Base-by-base conservation (phyloP, 2,888 invertebrate species). In the Chymomyza amoena region DNA sequence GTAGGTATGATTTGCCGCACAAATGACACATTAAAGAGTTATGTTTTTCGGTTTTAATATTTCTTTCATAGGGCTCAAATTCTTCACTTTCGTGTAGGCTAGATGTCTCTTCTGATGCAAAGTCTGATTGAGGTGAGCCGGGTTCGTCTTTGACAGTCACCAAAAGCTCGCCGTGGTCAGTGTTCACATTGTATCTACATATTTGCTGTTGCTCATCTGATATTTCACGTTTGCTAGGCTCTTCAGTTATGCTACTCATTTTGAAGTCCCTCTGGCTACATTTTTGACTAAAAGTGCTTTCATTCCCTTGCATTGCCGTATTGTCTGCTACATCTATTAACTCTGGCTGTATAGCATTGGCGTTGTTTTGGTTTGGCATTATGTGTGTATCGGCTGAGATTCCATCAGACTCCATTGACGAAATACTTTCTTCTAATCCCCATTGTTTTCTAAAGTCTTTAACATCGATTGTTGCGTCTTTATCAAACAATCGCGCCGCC, bases 271-370 rank as follows among this genome's bases (percentile, higher is more conserved):
- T 32, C 9, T 9, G 6, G 9, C 9, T 32, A 32, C 9, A 45
- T 45, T 13, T 45, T 45, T 45, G 39, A 13, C 13, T 45, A 4
- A 45, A 10, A 45, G 10, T 1, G 39, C 39, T 15, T 1, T 13
- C 39, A 10, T 13, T 2, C 13, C 6, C 13, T 45, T 13, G 39
- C 13, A 45, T 4, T 45, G 13, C 13, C 39, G 10, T 13, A 10
- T 45, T 13, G 1, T 13, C 39, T 13, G 1, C 75, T 67, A 6
- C 51, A n/a, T 15, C 64, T 70, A 3, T 79, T 72, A 2, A 72
- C 56, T 0, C 82, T 52, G 16, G 68, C 18, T 61, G 74, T 75
- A 28, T 73, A 3, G 65, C 84, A 81, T 9, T 61, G 39, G 5
- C 54, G n/a, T 51, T 82, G 84, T 4, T 13, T 45, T 10, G 45